Evolutionary conservation across 1,140 invertebrate species (phyloP), one percentile per base, ranked within the genome.

Genomic region (Trichonephila clavipes): DNA sequence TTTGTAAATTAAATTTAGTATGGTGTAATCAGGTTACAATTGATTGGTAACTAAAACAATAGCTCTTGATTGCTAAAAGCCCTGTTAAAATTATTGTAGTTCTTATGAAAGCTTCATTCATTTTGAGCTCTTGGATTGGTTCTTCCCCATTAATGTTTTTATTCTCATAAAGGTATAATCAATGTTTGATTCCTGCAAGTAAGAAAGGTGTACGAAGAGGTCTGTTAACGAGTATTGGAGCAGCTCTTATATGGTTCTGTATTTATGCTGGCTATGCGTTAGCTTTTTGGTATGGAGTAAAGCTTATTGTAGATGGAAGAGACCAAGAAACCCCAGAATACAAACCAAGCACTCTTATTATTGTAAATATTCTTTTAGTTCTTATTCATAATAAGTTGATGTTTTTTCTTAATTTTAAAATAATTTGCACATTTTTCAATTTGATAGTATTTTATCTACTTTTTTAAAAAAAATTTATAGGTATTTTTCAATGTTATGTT

Each of bases 231-330:
- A 97, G 97, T 1, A 85, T 97, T 82, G 96, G 96, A 5, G 94
- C 94, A 21, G 97, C 97, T 5, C 96, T 97, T 92, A 97, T 97
- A 12, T 96, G 97, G 94, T 96, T 98, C 4, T 97, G 98, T 90
- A 97, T 98, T 89, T 98, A 98, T 95, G 96, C 96, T 18, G 97
- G 97, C 0, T 98, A 98, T 95, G 97, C 97, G 10, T 95, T 98
- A 28, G 97, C 98, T 0, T 98, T 98, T 95, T 98, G 98, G 97
- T 98, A 98, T 96, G 98, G 98, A 14, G 97, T 97, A 34, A 96
- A 96, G 86, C 96, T 98, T 6, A 95, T 96, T 82, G 85, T 96
- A 40, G 95, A 95, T 28, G 93, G 87, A 61, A 82, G 85, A 89
- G 94, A 82, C 64, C 58, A 85, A 62, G 87, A 92, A 64, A 61